Base-by-base conservation (phyloP, 2,113 vertebrate species). In the Lota lota region DNA sequence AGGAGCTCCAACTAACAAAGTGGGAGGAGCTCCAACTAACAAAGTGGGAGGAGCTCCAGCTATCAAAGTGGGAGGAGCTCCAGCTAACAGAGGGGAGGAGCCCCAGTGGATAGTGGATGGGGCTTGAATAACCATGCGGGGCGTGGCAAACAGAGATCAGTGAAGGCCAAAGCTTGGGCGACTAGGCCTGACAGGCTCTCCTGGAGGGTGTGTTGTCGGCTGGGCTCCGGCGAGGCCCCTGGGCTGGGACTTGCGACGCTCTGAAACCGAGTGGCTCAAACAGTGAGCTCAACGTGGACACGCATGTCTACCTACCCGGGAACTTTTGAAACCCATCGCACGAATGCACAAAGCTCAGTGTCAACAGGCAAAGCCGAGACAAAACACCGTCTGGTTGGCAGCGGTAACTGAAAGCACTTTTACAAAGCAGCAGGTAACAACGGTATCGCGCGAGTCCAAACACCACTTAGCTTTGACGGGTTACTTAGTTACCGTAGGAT, bases 141-240 rank as follows among this genome's bases (percentile, higher is more conserved):
- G 24, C 24, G 24, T 24, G 24, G 24, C 24, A 2, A 24, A 24
- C 24, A 24, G 24, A 24, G 24, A 2, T 24, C 24, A 77, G 77
- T 69, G 79, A 77, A 86, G 77, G 79, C 66, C 75, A 67, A 73
- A 83, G 73, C 85, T 77, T 79, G 68, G 77, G 76, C 81, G 79
- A 82, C 76, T 82, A 74, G 86, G 84, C 84, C 84, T 85, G 84
- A 90, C 84, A 86, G 85, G 84, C 79, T 79, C 76, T 85, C 78
- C 82, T 81, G 79, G 84, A 80, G 81, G 79, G 73, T 75, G 77
- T 83, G 80, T 76, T 78, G 80, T 85, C 75, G 83, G 77, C 77
- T 72, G 79, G 15, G 78, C 81, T 74, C 80, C 76, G 68, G 78
- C 54, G 64, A 79, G 79, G 76, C 51, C 74, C 74, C 82, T 57